Base-by-base conservation (phyloP, 2,888 invertebrate genomes). In the Biston betularia region DNA sequence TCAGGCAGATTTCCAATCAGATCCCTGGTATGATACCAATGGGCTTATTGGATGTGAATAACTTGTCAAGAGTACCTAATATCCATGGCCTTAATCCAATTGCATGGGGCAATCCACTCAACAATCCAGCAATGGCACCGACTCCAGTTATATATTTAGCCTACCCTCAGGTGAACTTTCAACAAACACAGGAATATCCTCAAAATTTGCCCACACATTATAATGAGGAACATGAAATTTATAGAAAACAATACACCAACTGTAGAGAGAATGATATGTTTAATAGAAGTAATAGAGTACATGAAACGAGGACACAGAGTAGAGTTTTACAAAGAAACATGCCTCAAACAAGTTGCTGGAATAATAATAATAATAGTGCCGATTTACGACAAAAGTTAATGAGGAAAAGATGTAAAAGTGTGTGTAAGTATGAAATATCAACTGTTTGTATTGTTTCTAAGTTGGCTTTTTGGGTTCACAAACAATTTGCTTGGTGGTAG, bases 371-470 rank as follows among this genome's bases (percentile, higher is more conserved):
- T 7, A 34, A 73, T 12, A 73, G 53, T 40, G 3, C 72, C 52
- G 86, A 86, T 72, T 74, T 85, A 58, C 77, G 86, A 33, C 71
- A 74, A 58, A 77, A 72, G 65, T 65, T 86, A 48, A 65, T 55
- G 53, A 74, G 71, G 40, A 80, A 72, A 67, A 76, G 70, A 68
- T 74, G 61, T 50, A 53, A 60, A 8, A 73, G 69, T 57, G 34
- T 52, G 60, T 64, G 75, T 67, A 45, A 57, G 56, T 71, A 72
- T 52, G 3, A 15, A 54, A 12, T 10, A n/a, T 35, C 11, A n/a
- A 5, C 44, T 24, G 6, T 11, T 11, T 24, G 9, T 8, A 46
- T 15, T 46, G 15, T 14, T 14, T 14, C 45, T 44, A 42, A 11
- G 10, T 12, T 44, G n/a, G n/a, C 44, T 12, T 12, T 12, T 38